Conservation (phyloP, 1,140 invertebrate genomes). For the Camponotus pennsylvanicus region DNA sequence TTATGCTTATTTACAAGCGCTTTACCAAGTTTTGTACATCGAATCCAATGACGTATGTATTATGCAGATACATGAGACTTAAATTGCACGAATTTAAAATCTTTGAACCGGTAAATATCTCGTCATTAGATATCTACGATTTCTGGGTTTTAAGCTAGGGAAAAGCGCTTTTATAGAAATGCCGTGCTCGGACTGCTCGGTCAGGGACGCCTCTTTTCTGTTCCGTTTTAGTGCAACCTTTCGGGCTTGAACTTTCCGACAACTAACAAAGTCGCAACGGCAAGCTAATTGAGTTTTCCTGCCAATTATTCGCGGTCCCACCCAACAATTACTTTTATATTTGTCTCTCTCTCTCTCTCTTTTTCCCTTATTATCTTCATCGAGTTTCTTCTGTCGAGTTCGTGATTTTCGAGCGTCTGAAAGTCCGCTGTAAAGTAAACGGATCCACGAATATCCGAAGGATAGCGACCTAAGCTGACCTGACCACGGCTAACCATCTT, state of each 20-base stretch:
- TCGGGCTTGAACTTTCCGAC: conserved; percentile 42
- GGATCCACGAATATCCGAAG: conserved; percentile 42
- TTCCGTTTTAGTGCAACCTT: conserved; percentile 7
- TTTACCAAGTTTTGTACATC: conserved; percentile 8
- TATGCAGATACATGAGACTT: background rate
- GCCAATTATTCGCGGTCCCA: conserved; percentile 49
- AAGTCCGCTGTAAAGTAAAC: conserved; percentile 46
- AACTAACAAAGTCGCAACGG: conserved; percentile 62
- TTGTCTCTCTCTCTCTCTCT: background rate
- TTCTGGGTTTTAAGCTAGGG: background rate
- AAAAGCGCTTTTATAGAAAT: conserved; percentile 39
- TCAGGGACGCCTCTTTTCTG: conserved; percentile 15
- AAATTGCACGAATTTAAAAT: conserved; percentile 1
- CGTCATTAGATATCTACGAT: background rate
- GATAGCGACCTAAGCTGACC: conserved; percentile 35
- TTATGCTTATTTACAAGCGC: conserved; percentile 36
- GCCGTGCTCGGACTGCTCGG: background rate
- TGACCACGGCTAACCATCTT: conserved; percentile 24
- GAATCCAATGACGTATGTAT: background rate
- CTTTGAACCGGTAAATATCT: background rate
- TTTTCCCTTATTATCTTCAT: background rate
- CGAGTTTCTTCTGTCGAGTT: background rate
- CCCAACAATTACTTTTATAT: conserved; percentile 53
- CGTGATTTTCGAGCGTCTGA: conserved; percentile 16
- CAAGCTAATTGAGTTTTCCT: conserved; percentile 74